Evolutionary conservation across 2,888 invertebrate genomes (phyloP).

Genomic region (Ferdinandea cuprea): DNA sequence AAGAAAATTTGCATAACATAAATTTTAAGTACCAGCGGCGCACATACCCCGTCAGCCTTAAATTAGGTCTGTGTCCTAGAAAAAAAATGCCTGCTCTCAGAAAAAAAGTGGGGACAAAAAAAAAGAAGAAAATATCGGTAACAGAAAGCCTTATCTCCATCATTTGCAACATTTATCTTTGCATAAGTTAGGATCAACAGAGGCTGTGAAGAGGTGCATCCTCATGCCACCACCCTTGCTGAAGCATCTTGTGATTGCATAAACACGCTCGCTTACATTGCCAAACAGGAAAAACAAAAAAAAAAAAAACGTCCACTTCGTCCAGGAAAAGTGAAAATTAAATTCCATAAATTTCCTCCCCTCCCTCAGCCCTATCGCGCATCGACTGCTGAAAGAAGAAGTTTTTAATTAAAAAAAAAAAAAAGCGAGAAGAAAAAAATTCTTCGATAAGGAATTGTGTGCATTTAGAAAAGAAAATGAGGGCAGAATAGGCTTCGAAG

Average conservation of each 20-base stretch:
- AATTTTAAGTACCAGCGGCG: slow-evolving; percentile 69
- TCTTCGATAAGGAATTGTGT: slow-evolving; percentile 70
- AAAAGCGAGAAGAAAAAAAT: no score
- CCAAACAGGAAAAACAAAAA: neutral
- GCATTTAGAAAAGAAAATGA: slow-evolving; percentile 38
- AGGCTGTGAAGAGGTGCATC: slow-evolving; percentile 66
- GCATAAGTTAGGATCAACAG: slow-evolving; percentile 74
- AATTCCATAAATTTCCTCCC: slow-evolving; percentile 68
- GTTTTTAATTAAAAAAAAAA: slow-evolving; percentile 74
- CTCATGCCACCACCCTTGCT: slow-evolving; percentile 35
- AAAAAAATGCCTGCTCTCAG: slow-evolving; percentile 19
- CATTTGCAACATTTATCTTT: slow-evolving; percentile 75
- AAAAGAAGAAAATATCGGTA: slow-evolving; percentile 21
- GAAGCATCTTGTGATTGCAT: slow-evolving; percentile 61
- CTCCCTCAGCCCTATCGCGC: neutral
- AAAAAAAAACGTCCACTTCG: slow-evolving; percentile 8
- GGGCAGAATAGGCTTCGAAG: slow-evolving; percentile 55
- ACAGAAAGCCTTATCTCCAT: slow-evolving; percentile 71
- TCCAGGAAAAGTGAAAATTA: slow-evolving; percentile 67
- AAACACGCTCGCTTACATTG: slow-evolving; percentile 16
- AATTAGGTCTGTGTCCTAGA: slow-evolving; percentile 70
- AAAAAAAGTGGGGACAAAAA: neutral
- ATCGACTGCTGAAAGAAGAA: slow-evolving; percentile 64
- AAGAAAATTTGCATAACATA: slow-evolving; percentile 73
- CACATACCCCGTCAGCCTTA: slow-evolving; percentile 65